Evolutionary conservation across 2,888 invertebrate species (phyloP), one percentile per base, ranked within the genome.

Genomic region (Melipona beecheii): DNA sequence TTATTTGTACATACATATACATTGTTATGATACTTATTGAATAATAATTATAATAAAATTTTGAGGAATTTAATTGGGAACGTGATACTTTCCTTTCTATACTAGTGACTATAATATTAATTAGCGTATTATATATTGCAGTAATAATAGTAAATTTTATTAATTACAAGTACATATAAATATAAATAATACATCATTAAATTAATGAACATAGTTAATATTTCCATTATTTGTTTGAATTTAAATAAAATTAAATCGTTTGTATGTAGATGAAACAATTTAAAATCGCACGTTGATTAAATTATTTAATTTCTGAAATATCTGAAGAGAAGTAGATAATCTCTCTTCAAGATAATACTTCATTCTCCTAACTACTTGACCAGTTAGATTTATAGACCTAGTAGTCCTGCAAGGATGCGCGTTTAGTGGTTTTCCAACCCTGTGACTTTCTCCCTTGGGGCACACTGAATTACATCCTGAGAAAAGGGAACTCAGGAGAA

Each of bases 401-500:
- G 54, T 71, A 71, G 56, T 71, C 36, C 49, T 62, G 27, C 62
- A 73, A 73, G 73, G 73, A 62, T 50, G 60, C 73, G 73, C 73
- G 73, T 73, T 73, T 73, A 73, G 73, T 73, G 73, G 73, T 73
- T 73, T 73, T 62, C 73, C 73, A 73, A 50, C 50, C 62, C 50
- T 62, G 62, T 60, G 73, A 73, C 73, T 73, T 50, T 62, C 73
- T 73, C 73, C 73, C 73, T 31, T 5, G 73, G 43, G 73, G 73
- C 19, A 73, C 31, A 50, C 73, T n/a, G 62, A 43, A 62, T 73
- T 73, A 73, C 27, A 73, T 31, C 31, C 73, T n/a, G 21, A 31
- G 73, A 31, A 73, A 62, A 62, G 73, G 73, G 21, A 62, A n/a
- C 60, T 50, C 31, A 6, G 4, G 62, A 50, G 50, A 31, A 62